phyloP scores from a whole-genome alignment of 1,140 invertebrate species.

The Bombus sylvicola region DNA sequence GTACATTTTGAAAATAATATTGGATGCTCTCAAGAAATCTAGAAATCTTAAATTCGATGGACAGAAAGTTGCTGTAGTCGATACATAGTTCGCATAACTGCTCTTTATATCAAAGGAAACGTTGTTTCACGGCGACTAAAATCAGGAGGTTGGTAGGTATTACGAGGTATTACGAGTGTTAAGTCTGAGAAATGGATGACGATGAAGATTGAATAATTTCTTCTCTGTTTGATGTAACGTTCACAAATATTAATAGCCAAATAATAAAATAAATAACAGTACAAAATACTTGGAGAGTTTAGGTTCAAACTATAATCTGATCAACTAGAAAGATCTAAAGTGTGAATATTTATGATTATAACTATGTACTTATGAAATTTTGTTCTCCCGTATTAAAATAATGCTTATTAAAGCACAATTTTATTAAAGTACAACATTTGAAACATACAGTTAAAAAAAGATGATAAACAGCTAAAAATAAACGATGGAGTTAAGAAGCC shows the following conservation, averaged over 20 bases:
- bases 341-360: background rate
- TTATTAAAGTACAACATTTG: too few species aligned
- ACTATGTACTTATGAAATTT: background rate
- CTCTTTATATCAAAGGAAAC: constrained; percentile 7
- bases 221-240: background rate
- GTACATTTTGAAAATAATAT: background rate
- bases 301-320: too few species aligned
- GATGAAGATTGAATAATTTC: background rate
- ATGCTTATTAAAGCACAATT: background rate
- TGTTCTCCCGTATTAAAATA: background rate
- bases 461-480: background rate
- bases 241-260: background rate
- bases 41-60: background rate
- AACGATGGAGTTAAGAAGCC: background rate
- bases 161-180: background rate
- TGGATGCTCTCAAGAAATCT: background rate
- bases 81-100: too few species aligned
- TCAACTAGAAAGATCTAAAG: too few species aligned
- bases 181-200: background rate
- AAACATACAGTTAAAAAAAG: too few species aligned
- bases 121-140: background rate
- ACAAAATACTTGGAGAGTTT: background rate
- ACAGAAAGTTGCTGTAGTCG: too few species aligned
- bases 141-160: background rate
- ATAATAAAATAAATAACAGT: background rate